phyloP scores from a whole-genome alignment of 2,797 vertebrate genomes.

The Coregonus ussuriensis region DNA sequence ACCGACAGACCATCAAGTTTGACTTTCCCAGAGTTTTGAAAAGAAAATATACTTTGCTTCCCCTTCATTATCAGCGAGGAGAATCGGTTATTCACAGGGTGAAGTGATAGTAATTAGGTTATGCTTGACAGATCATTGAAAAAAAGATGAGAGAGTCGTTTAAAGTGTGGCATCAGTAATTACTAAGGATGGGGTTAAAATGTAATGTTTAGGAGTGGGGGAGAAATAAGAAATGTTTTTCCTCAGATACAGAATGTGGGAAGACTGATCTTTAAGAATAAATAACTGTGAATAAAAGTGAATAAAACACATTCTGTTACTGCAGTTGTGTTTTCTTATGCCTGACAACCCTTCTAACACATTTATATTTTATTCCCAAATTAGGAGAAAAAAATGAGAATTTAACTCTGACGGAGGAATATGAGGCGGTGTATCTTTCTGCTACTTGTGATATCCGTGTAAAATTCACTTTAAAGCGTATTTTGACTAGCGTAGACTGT shows the following conservation, averaged over 20 bases:
- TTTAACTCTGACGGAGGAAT: neutral
- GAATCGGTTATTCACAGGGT: slow-evolving; percentile 29
- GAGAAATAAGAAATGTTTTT: neutral
- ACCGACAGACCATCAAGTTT: too few species aligned
- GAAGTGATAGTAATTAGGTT: slow-evolving; percentile 38
- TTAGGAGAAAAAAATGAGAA: neutral
- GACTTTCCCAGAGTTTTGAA: slow-evolving; percentile 17
- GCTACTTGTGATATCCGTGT: neutral
- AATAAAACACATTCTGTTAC: neutral
- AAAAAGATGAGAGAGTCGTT: slow-evolving; percentile 32
- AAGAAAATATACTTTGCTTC: slow-evolving; percentile 44
- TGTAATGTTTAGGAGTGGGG: neutral
- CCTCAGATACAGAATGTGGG: neutral
- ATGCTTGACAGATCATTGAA: slow-evolving; percentile 26
- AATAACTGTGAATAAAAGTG: neutral
- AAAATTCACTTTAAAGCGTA: neutral
- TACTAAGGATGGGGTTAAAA: neutral
- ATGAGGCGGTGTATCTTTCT: neutral
- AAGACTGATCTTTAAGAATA: neutral
- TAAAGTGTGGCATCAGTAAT: slow-evolving; percentile 14
- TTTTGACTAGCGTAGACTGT: neutral
- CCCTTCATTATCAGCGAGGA: slow-evolving; percentile 35
- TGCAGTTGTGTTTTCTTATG: too few species aligned
- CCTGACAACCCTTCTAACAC: neutral
- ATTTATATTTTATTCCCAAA: neutral